Evolutionary conservation across 2,797 vertebrate genomes (phyloP), one percentile per base, ranked within the genome.

Genomic region (Zonotrichia albicollis): DNA sequence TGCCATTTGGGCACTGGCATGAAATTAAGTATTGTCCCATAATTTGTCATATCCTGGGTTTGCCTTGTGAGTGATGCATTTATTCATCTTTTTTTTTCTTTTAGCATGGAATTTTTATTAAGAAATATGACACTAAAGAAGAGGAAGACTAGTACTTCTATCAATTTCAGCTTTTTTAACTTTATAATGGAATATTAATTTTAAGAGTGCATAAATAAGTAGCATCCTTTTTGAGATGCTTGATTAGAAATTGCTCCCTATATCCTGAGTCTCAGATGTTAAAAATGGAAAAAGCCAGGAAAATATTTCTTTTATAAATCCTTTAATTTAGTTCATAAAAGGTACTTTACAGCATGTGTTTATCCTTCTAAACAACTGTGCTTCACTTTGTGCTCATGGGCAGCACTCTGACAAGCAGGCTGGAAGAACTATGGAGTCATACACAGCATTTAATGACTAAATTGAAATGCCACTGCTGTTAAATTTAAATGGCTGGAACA

Each of bases 21-120:
- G 76, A 80, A 91, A 83, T 95, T 91, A 92, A 93, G 93, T 85
- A 95, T 96, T 96, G 95, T 96, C 90, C 84, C 43, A 29, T 95
- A 96, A 95, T 96, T 95, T 95, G 90, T 96, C 68, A 91, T 92
- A 94, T 94, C 90, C 90, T 89, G 94, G 46, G 16, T 87, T 96
- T 96, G 81, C 79, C 36, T 67, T 94, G 34, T 32, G 75, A 94
- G 65, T 62, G 57, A 76, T 84, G 14, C 36, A 22, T 71, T 74
- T 95, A 43, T 89, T 90, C 7, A 36, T 19, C 5, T 74, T 77
- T 78, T 77, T 51, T 20, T 67, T n/a, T 71, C 10, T 82, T 95
- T 66, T 75, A 54, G 53, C 26, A 12, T 81, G n/a, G 46, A 80
- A 45, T 83, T 87, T 93, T 72, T 93, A 38, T 81, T 74, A 81